Conservation (phyloP, 1,140 invertebrate genomes). For the Diuraphis noxia region DNA sequence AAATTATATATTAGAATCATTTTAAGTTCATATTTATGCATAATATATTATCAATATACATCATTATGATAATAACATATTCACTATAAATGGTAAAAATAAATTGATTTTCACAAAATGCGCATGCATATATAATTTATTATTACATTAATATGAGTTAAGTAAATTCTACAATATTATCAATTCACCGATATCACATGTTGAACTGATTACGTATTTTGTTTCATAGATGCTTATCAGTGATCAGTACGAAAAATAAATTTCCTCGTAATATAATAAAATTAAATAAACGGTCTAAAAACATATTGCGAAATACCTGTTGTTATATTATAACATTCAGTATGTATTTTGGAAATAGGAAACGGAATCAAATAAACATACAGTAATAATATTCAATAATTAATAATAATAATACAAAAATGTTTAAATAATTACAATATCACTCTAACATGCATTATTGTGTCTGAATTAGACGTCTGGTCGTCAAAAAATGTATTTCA, state of each 20-base stretch:
- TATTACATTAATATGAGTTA: not conserved
- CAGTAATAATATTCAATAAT: not conserved
- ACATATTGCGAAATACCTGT: conserved; percentile 23
- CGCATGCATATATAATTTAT: not conserved
- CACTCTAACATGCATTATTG: not conserved
- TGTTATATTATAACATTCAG: not conserved
- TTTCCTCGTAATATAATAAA: not conserved
- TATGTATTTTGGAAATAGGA: not conserved
- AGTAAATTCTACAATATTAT: not conserved
- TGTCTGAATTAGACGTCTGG: not conserved
- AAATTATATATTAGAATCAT: not conserved
- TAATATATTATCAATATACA: too few species aligned
- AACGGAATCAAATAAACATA: not conserved
- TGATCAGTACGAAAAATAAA: not conserved
- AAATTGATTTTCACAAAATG: not conserved
- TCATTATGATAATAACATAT: too few species aligned
- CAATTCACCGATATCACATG: not conserved
- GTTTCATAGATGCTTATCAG: not conserved
- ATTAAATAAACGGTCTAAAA: not conserved
- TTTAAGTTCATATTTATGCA: not conserved
- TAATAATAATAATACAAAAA: too few species aligned
- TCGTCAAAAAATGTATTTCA: not conserved
- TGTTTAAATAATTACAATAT: not conserved
- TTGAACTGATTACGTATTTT: not conserved
- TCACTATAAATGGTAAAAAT: too few species aligned